These are phyloP conservation scores for Alethe diademata DNA, from an alignment of 2,113 vertebrate species.

Conservation along the genomic window DNA sequence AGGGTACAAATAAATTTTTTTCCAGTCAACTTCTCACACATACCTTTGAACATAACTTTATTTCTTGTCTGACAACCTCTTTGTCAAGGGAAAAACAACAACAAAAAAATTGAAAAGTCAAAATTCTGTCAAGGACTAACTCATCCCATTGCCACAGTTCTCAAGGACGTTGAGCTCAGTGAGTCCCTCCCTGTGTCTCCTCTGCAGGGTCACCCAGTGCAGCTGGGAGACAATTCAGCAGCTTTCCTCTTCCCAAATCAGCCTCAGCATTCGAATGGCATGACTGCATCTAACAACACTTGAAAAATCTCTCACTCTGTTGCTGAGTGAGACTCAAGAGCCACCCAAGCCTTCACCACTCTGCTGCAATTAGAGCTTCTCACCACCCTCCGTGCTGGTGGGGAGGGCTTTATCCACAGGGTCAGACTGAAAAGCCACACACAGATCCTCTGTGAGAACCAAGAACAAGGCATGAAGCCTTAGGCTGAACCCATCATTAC, in stretches of 20 bases:
- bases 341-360: not conserved
- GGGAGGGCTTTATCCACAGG: not conserved
- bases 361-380: not conserved
- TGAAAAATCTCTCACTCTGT: not conserved
- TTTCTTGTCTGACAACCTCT: not conserved
- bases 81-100: not conserved
- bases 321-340: not conserved
- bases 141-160: not conserved
- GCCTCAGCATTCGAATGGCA: not conserved
- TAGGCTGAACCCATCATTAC: not conserved
- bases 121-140: not conserved
- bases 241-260: not conserved
- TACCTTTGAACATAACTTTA: not conserved
- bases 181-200: not conserved
- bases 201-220: not conserved
- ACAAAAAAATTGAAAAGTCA: rapidly evolving
- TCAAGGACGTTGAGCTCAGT: not conserved
- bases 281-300: not conserved
- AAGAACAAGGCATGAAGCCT: not conserved
- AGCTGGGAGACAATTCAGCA: rapidly evolving
- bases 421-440: not conserved
- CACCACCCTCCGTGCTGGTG: rapidly evolving
- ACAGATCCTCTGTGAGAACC: not conserved
- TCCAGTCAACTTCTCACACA: not conserved
- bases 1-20: not conserved